Conservation (phyloP, 2,113 vertebrate species). For the Turdus rufiventris region DNA sequence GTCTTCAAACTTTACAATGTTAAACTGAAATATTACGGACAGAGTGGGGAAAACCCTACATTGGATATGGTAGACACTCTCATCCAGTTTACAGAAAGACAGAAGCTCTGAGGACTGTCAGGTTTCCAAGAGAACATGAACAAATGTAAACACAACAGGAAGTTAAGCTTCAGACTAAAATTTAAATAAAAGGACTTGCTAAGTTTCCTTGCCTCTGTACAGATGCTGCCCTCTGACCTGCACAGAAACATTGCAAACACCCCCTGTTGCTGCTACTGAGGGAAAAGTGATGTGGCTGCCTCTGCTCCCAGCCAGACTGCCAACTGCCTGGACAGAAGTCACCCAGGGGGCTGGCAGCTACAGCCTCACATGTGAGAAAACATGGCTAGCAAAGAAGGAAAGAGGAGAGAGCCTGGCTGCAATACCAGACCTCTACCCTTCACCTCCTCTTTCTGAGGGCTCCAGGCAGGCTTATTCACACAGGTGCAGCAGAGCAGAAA, state of each 20-base stretch:
- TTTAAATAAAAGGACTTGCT: background rate
- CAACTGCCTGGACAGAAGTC: rapidly evolving
- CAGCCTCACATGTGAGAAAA: rapidly evolving
- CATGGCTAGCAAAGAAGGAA: background rate
- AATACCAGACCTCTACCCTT: background rate
- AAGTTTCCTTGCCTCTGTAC: background rate
- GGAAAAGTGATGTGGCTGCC: background rate
- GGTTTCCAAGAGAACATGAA: background rate
- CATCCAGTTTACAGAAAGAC: background rate
- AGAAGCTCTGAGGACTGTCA: background rate
- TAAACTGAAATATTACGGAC: background rate
- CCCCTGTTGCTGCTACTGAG: background rate
- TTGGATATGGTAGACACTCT: rapidly evolving
- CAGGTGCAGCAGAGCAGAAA: constrained; percentile 37
- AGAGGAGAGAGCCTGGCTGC: background rate
- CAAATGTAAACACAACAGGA: background rate
- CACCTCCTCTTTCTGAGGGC: background rate
- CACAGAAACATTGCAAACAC: background rate
- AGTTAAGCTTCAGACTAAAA: background rate
- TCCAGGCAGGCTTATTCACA: background rate
- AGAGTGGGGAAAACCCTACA: background rate
- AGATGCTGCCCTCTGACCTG: background rate
- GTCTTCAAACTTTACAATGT: background rate
- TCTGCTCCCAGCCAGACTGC: background rate
- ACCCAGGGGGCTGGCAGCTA: background rate